Evolutionary conservation across 2,797 vertebrate species (phyloP).

Genomic region (Myiotriccus ornatus): DNA sequence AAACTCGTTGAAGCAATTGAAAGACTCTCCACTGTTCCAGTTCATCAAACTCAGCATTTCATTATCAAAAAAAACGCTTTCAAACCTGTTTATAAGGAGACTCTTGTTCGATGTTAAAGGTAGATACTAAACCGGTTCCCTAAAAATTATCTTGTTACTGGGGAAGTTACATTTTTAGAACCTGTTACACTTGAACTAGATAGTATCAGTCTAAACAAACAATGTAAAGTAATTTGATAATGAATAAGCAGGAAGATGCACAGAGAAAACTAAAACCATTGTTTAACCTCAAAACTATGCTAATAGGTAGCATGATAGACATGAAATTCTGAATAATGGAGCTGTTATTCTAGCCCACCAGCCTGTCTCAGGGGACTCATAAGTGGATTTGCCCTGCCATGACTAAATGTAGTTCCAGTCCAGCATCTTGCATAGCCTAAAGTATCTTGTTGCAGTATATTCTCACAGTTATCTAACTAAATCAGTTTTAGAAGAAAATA

Average conservation of each 20-base stretch:
- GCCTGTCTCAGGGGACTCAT: slow-evolving; percentile 49
- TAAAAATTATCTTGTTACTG: background rate
- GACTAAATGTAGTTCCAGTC: slow-evolving; percentile 30
- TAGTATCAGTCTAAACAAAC: slow-evolving; percentile 55
- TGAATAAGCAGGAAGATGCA: slow-evolving; percentile 47
- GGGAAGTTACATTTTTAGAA: slow-evolving; percentile 28
- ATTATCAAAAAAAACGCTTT: background rate
- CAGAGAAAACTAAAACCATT: slow-evolving; percentile 46
- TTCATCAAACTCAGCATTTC: background rate
- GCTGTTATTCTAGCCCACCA: slow-evolving; percentile 59
- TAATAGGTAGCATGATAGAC: slow-evolving; percentile 58
- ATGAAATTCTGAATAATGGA: slow-evolving; percentile 50
- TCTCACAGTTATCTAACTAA: slow-evolving; percentile 47
- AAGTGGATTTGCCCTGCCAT: slow-evolving; percentile 36
- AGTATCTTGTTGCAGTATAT: slow-evolving; percentile 40
- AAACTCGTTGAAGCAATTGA: background rate
- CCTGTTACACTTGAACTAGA: slow-evolving; percentile 6
- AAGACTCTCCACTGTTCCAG: background rate
- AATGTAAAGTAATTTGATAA: slow-evolving; percentile 61
- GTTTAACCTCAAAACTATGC: slow-evolving; percentile 68
- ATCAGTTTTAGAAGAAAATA: slow-evolving; percentile 46
- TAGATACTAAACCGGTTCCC: background rate
- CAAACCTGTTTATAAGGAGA: background rate
- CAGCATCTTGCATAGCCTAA: slow-evolving; percentile 13
- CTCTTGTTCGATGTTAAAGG: background rate